Conservation (phyloP, 2,888 invertebrate species). For the Dolichopus griseipennis region DNA sequence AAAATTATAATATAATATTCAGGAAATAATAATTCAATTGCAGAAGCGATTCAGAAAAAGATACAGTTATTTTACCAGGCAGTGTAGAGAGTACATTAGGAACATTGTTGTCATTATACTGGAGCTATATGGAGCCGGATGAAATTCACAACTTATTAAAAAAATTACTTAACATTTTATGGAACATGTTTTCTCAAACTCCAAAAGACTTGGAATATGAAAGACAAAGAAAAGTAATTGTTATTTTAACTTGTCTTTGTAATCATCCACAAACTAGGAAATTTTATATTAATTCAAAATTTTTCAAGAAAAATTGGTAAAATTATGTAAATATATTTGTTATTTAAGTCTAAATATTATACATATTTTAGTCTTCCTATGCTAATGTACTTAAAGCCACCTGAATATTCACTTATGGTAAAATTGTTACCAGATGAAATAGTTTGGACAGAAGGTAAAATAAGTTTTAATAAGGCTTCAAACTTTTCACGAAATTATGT, state of each 20-base stretch:
- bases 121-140: conserved; percentile 39
- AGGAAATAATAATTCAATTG: neutral
- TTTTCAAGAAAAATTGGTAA: conserved; percentile 47
- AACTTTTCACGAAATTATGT: neutral
- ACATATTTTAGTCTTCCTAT: conserved; percentile 33
- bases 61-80: conserved; percentile 29
- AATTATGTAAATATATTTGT: conserved; percentile 20
- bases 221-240: conserved; percentile 44
- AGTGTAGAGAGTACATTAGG: conserved; percentile 33
- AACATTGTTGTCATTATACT: conserved; percentile 35
- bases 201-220: conserved; percentile 36
- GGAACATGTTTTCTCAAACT: conserved; percentile 34
- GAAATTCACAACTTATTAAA: conserved; percentile 37
- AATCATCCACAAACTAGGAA: conserved; percentile 47
- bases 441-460: conserved; percentile 38
- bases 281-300: conserved; percentile 45
- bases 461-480: conserved; percentile 11
- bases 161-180: conserved; percentile 35
- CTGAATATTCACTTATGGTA: conserved; percentile 39
- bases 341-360: neutral
- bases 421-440: conserved; percentile 36
- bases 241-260: conserved; percentile 44
- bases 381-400: conserved; percentile 39
- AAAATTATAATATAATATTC: neutral
- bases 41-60: conserved; percentile 31